Base-by-base conservation (phyloP, 2,888 invertebrate species). In the Heteropelma amictum region DNA sequence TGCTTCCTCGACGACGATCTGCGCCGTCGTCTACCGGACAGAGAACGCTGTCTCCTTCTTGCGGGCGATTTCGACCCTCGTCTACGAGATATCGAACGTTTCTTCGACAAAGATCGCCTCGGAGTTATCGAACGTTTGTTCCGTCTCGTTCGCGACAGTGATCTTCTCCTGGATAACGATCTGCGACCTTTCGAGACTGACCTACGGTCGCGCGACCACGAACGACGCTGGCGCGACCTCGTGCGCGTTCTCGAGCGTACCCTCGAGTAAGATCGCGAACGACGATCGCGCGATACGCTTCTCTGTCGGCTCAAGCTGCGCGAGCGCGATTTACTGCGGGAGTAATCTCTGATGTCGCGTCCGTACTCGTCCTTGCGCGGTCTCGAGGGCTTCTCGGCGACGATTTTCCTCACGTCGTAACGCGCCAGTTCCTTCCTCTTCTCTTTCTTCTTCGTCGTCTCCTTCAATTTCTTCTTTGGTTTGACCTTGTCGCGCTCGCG, bases 391-490 rank as follows among this genome's bases (percentile, higher is more conserved):
- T 93, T 93, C 76, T 94, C 94, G 3, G 93, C 92, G 6, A 96
- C 94, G 35, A 96, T 90, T 75, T 94, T 93, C 40, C 96, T 91
- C 7, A 96, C 96, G 90, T 96, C 94, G 87, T 97, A 97, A 2
- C 96, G 91, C 82, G 94, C 95, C 56, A 97, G 89, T 83, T 96
- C 96, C 84, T 95, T 94, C 12, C 95, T 91, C 83, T 94, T 95
- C 64, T 92, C 92, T 77, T 91, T 91, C 79, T 90, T 91, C 71
- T 90, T 90, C 76, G 82, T 79, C 0, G 83, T 77, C 72, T 86
- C 85, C 54, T 88, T 89, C 26, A 78, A 77, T 30, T 88, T 89
- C 73, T 87, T 89, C 30, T 83, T 84, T 17, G 80, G 81, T 56
- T 88, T 87, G 64, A 90, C 89, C 82, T 88, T 89, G 47, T 87